phyloP scores from a whole-genome alignment of 2,113 vertebrate species.

The Hipposideros armiger region DNA sequence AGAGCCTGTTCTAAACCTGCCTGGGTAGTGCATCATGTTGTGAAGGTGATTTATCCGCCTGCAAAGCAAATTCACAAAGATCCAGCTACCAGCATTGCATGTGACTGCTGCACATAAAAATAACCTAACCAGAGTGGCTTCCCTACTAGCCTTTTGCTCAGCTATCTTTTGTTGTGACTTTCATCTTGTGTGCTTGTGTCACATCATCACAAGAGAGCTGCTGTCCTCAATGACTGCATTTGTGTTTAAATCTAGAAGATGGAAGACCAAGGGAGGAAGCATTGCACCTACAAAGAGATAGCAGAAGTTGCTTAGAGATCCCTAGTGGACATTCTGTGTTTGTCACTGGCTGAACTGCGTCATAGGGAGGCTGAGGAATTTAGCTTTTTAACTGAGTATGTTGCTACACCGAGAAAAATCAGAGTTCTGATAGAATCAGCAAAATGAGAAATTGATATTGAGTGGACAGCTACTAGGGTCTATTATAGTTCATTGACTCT shows the following conservation, averaged over 20 bases:
- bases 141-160: neutral
- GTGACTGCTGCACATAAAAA: neutral
- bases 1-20: neutral
- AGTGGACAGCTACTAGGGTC: neutral
- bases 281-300: neutral
- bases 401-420: neutral
- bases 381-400: neutral
- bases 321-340: neutral
- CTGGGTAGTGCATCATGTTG: no score
- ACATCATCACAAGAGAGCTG: neutral
- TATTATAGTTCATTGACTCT: neutral
- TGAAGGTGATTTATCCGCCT: neutral
- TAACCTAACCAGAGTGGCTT: neutral
- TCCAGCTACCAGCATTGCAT: neutral
- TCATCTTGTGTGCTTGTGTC: neutral
- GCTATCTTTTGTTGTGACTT: neutral
- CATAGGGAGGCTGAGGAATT: neutral
- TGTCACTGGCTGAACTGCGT: neutral
- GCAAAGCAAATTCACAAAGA: neutral
- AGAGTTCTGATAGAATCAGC: neutral
- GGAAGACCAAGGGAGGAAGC: neutral
- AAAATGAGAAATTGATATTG: neutral
- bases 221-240: fast-evolving
- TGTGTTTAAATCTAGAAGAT: neutral
- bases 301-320: neutral